Evolutionary conservation across 1,140 invertebrate genomes (phyloP).

Genomic region (Diabrotica undecimpunctata): DNA sequence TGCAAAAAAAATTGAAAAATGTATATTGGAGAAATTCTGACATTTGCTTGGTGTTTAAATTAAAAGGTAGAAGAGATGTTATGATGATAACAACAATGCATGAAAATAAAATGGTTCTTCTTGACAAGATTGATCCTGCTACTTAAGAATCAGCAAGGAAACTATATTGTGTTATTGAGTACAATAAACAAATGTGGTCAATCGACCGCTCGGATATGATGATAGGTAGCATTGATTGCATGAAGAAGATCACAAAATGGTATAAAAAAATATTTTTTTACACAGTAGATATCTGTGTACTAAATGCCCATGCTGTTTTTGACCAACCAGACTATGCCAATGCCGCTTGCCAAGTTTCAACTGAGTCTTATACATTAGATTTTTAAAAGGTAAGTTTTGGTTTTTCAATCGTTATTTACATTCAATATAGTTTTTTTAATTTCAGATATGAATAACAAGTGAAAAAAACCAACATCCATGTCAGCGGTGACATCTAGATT

Average conservation of each 20-base stretch:
- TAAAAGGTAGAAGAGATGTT: slow-evolving; percentile 37
- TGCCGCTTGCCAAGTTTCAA: no score
- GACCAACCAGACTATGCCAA: slow-evolving; percentile 1
- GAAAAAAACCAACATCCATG: no score
- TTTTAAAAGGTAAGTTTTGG: no score
- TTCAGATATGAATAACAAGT: background rate
- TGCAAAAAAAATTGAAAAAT: slow-evolving; percentile 18
- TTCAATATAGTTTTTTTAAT: no score
- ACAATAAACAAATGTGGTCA: no score
- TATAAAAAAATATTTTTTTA: slow-evolving; percentile 43
- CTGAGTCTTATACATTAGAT: no score
- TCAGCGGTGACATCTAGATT: no score
- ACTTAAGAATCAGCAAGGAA: slow-evolving; percentile 32
- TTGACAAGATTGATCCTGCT: slow-evolving; percentile 22
- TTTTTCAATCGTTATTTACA: no score
- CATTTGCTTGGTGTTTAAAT: slow-evolving; percentile 37
- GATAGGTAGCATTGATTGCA: slow-evolving; percentile 21
- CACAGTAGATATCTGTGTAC: slow-evolving; percentile 32
- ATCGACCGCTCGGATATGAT: slow-evolving; percentile 43
- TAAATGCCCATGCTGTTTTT: slow-evolving; percentile 33
- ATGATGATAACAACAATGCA: slow-evolving; percentile 37
- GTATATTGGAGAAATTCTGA: slow-evolving; percentile 26
- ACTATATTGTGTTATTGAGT: slow-evolving; percentile 29
- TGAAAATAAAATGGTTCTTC: slow-evolving; percentile 19
- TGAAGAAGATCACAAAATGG: slow-evolving; percentile 36